A percentile compares a stretch with the other conserved stretches of the same genome.
Conservation (phyloP, 2,113 vertebrate genomes). For the Oplegnathus fasciatus region DNA sequence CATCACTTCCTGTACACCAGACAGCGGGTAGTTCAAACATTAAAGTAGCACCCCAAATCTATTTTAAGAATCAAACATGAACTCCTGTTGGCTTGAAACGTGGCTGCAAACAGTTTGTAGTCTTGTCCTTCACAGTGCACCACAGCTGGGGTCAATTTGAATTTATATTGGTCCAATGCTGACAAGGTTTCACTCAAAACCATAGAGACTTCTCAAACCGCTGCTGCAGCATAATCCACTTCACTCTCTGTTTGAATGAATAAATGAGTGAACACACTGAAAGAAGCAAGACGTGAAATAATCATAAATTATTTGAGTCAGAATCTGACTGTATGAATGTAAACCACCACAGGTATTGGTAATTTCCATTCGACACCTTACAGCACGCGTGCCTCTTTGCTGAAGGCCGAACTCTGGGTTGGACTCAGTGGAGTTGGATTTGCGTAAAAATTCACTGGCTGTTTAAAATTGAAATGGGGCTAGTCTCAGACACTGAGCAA, state of each 20-base stretch:
- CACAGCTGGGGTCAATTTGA: not conserved
- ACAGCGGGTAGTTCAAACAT: too few relatives aligned
- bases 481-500: conserved; percentile 28
- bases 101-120: not conserved
- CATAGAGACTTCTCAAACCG: not conserved
- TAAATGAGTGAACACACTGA: not conserved
- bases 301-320: not conserved
- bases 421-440: not conserved
- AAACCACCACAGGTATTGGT: not conserved
- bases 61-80: not conserved
- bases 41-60: not conserved
- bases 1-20: not conserved
- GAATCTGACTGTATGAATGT: not conserved
- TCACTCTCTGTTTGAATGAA: not conserved
- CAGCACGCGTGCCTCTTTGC: not conserved
- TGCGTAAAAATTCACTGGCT: not conserved
- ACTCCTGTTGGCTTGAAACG: not conserved
- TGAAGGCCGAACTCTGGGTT: not conserved
- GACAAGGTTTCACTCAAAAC: not conserved
- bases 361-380: not conserved
- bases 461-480: conserved; percentile 20
- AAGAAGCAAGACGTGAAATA: not conserved
- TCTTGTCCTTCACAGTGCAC: not conserved
- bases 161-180: not conserved
- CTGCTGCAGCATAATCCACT: not conserved